Percentiles rank a stretch among this genome's conserved stretches.
Conservation (phyloP, 2,113 vertebrate species). For the Struthio camelus region DNA sequence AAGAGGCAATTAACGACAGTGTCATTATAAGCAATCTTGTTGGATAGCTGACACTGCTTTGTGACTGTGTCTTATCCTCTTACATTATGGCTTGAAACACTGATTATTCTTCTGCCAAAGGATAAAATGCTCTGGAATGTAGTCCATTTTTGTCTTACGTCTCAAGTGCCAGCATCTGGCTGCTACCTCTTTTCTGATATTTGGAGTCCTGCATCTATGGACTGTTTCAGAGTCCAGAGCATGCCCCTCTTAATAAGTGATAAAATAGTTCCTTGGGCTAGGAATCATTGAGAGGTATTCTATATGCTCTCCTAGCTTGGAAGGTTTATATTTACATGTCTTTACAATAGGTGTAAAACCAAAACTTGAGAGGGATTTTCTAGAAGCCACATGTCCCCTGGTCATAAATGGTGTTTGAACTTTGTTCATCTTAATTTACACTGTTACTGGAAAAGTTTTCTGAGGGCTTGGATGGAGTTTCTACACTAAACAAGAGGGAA, state of each 20-base stretch:
- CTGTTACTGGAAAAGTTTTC: not conserved
- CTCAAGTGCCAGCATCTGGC: not conserved
- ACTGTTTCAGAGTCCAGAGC: not conserved
- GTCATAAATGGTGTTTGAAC: not conserved
- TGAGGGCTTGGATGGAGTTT: not conserved
- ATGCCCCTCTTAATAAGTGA: not conserved
- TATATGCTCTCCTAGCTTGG: not conserved
- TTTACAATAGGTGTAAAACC: not conserved
- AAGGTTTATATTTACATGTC: not conserved
- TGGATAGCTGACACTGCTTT: not conserved
- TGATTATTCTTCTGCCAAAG: constrained; percentile 24
- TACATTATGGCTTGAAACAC: not conserved
- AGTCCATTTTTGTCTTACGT: not conserved
- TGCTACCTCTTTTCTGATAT: not conserved
- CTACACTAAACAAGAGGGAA: not conserved
- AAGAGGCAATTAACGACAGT: not conserved
- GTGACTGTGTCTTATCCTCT: not conserved
- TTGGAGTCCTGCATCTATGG: not conserved
- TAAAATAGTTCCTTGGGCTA: not conserved
- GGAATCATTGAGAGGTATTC: not conserved
- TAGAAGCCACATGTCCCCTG: not conserved
- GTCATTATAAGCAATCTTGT: not conserved
- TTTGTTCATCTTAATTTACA: not conserved
- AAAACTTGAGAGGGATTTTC: not conserved
- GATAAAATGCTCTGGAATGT: not conserved